phyloP scores from a whole-genome alignment of 2,888 invertebrate genomes.

The Pogonocherus hispidulus region DNA sequence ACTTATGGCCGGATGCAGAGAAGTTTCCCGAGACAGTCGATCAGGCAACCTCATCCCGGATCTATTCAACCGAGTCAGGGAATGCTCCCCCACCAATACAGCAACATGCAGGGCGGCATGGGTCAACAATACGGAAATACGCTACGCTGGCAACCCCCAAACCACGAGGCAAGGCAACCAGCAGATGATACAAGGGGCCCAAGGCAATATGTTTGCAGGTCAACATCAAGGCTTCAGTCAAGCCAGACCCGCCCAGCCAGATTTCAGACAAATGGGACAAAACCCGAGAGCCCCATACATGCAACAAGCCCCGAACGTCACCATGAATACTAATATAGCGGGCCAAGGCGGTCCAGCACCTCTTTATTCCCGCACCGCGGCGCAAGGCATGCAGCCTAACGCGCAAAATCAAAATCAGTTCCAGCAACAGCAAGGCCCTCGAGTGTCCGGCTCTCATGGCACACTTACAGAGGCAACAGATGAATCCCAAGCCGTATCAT shows the following conservation, averaged over 20 bases:
- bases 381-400: constrained; percentile 61
- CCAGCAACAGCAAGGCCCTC: constrained; percentile 73
- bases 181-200: constrained; percentile 57
- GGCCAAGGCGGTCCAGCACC: constrained; percentile 79
- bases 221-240: constrained; percentile 73
- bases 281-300: constrained; percentile 75
- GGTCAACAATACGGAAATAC: constrained; percentile 74
- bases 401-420: constrained; percentile 71
- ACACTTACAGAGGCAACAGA: constrained; percentile 76
- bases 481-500: constrained; percentile 72
- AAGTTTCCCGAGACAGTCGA: constrained; percentile 69
- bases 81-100: constrained; percentile 76
- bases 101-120: constrained; percentile 75
- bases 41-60: constrained; percentile 66
- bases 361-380: constrained; percentile 77
- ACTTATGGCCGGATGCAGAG: constrained; percentile 69
- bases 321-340: constrained; percentile 82
- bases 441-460: constrained; percentile 75
- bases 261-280: constrained; percentile 66
- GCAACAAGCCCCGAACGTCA: constrained; percentile 86
- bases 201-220: constrained; percentile 64
- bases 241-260: constrained; percentile 68
- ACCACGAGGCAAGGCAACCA: constrained; percentile 63
- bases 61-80: constrained; percentile 67
- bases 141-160: constrained; percentile 62